Conservation (phyloP, 2,797 vertebrate genomes). For the Ctenopoma multispine region DNA sequence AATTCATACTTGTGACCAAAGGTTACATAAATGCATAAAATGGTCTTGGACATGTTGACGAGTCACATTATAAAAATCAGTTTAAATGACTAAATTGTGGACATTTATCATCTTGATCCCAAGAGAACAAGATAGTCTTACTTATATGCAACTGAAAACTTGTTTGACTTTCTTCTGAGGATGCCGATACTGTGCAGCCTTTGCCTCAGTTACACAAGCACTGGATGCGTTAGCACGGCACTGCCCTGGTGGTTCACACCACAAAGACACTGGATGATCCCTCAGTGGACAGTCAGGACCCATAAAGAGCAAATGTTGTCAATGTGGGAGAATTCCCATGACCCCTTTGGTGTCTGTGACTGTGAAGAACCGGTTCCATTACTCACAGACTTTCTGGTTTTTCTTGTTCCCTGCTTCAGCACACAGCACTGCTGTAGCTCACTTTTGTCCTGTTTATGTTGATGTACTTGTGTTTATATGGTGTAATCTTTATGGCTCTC, state of each 20-base stretch:
- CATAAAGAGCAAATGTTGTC: neutral
- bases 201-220: neutral
- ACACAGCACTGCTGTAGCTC: conserved; percentile 12
- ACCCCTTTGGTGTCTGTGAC: conserved; percentile 11
- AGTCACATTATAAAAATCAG: no score
- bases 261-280: conserved; percentile 7
- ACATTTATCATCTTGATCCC: no score
- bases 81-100: no score
- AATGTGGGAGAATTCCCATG: conserved; percentile 44
- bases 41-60: no score
- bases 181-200: neutral
- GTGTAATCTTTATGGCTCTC: conserved; percentile 41
- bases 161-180: conserved; percentile 17
- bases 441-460: conserved; percentile 57
- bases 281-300: neutral
- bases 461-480: conserved; percentile 58
- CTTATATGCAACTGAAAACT: no score
- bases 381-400: conserved; percentile 59
- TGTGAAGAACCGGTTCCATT: conserved; percentile 21
- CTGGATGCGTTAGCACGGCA: neutral
- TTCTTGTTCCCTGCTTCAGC: conserved; percentile 42
- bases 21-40: neutral
- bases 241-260: neutral
- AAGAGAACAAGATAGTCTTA: no score
- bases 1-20: neutral